A percentile compares a stretch with the other conserved stretches of the same genome.
phyloP scores from a whole-genome alignment of 53 echinoderm and acorn worm species.

The Arbacia lixula region DNA sequence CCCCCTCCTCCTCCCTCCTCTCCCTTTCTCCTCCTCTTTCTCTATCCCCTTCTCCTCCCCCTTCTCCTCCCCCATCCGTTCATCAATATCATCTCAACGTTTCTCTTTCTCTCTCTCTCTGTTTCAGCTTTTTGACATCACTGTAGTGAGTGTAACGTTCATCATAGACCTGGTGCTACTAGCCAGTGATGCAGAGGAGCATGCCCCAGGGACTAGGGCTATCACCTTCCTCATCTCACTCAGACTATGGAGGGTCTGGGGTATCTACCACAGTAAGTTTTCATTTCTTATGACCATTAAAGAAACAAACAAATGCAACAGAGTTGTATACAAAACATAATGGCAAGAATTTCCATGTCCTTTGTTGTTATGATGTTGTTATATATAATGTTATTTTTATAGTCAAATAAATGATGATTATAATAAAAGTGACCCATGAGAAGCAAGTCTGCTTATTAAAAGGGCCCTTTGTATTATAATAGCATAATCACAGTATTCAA shows the following conservation, averaged over 20 bases:
- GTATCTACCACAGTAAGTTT: constrained; percentile 77
- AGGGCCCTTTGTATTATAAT: no score
- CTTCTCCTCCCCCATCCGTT: background rate
- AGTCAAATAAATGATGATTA: no score
- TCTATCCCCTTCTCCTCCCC: background rate
- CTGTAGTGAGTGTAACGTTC: constrained; percentile 74
- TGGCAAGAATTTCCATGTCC: no score
- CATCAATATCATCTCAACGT: no score
- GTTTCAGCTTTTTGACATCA: constrained; percentile 80
- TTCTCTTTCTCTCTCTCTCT: background rate
- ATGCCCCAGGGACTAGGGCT: constrained; percentile 55
- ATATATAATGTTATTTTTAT: no score
- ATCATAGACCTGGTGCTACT: constrained; percentile 77
- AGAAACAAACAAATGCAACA: no score
- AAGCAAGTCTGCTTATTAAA: no score
- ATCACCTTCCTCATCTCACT: constrained; percentile 71
- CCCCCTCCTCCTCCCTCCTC: background rate
- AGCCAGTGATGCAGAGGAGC: constrained; percentile 47
- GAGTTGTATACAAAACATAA: no score
- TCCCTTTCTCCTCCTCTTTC: background rate
- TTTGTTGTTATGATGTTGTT: no score
- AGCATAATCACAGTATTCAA: no score
- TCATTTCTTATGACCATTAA: no score
- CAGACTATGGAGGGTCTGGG: constrained; percentile 81
- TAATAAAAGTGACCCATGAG: no score